phyloP scores from a whole-genome alignment of 2,888 invertebrate species.

The Drosophila neonasuta region DNA sequence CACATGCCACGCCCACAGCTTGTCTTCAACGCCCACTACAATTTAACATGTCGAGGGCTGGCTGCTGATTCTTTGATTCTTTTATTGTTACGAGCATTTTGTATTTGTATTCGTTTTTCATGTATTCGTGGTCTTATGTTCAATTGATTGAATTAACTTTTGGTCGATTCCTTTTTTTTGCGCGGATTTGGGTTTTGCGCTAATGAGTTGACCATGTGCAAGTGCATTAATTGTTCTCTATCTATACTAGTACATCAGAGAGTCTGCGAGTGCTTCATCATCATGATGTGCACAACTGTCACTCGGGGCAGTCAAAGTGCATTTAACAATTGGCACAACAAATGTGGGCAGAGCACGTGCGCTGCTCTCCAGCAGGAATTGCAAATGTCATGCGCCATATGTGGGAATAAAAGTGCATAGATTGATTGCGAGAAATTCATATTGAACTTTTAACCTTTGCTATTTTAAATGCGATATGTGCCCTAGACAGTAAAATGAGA shows the following conservation, averaged over 20 bases:
- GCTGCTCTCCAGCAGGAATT: slow-evolving; percentile 6
- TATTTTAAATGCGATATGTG: not conserved
- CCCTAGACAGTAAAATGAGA: not conserved
- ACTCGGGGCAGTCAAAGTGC: slow-evolving; percentile 26
- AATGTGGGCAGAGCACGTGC: slow-evolving; percentile 26
- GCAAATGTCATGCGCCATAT: slow-evolving; percentile 22
- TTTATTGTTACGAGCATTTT: not conserved
- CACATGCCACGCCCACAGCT: slow-evolving; percentile 29
- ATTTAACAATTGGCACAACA: slow-evolving; percentile 27
- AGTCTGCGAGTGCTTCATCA: slow-evolving; percentile 7
- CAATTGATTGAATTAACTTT: slow-evolving; percentile 45
- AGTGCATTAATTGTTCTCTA: slow-evolving; percentile 29
- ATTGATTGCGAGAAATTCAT: slow-evolving; percentile 12
- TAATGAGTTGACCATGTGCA: slow-evolving; percentile 27
- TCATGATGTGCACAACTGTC: slow-evolving; percentile 26
- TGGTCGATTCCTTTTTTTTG: slow-evolving; percentile 1
- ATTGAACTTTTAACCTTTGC: slow-evolving; percentile 16
- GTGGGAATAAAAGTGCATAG: not conserved
- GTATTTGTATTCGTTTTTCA: not conserved
- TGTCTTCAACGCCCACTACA: slow-evolving; percentile 16
- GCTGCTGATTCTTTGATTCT: not conserved
- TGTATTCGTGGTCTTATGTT: slow-evolving; percentile 19
- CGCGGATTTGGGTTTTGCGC: slow-evolving; percentile 4
- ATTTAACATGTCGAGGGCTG: slow-evolving; percentile 30
- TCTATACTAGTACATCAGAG: no score